Evolutionary conservation across 2,113 vertebrate species (phyloP).

Genomic region (Oceanodroma tethys): DNA sequence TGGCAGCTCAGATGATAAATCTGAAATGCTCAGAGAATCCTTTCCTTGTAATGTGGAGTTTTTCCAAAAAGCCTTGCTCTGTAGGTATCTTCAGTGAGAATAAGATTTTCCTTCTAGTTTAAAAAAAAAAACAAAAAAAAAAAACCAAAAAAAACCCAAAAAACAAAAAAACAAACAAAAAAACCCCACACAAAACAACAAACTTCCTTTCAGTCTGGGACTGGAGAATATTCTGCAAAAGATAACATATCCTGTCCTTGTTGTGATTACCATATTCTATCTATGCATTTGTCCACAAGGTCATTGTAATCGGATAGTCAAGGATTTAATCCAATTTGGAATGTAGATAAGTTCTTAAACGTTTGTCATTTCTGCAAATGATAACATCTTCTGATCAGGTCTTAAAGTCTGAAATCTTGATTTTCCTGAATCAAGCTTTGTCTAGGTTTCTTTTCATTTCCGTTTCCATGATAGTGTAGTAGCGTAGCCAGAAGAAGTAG

Average conservation of each 20-base stretch:
- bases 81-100: not conserved
- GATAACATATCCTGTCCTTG: not conserved
- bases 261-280: not conserved
- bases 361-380: not conserved
- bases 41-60: not conserved
- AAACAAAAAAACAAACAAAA: not conserved
- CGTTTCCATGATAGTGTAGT: not conserved
- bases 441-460: not conserved
- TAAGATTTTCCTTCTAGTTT: not conserved
- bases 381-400: not conserved
- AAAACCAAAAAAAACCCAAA: not conserved
- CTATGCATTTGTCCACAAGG: not conserved
- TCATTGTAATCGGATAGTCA: not conserved
- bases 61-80: not conserved
- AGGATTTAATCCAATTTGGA: not conserved
- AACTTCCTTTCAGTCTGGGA: not conserved
- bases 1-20: not conserved
- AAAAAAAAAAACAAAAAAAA: no score
- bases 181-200: accelerated
- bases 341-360: not conserved
- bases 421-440: not conserved
- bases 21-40: not conserved
- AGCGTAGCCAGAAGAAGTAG: not conserved
- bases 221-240: not conserved
- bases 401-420: not conserved